Evolutionary conservation across 2,888 invertebrate species (phyloP).

Genomic region (Polymixis flavicincta): DNA sequence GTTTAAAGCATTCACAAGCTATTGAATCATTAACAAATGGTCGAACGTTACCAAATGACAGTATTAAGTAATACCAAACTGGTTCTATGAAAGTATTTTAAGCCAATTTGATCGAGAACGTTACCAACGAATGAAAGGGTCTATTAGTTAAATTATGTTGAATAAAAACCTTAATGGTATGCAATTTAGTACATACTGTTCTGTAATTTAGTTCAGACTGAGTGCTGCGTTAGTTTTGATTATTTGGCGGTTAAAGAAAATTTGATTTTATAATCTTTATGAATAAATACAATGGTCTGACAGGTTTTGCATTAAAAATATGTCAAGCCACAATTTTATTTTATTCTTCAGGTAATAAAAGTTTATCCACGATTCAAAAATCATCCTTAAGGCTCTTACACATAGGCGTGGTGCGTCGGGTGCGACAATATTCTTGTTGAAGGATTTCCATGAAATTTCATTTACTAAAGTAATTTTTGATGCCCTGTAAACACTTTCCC

Average conservation of each 20-base stretch:
- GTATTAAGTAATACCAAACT: conserved; percentile 26
- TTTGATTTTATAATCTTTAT: background rate
- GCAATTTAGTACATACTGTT: background rate
- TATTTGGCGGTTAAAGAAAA: background rate
- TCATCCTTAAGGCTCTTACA: too few species aligned
- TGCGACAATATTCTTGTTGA: too few species aligned
- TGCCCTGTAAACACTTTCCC: background rate
- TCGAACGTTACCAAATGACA: conserved; percentile 2
- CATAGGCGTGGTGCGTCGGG: too few species aligned
- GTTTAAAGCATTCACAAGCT: background rate
- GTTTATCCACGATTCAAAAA: background rate
- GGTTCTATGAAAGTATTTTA: conserved; percentile 5
- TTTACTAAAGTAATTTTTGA: background rate
- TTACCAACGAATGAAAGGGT: background rate
- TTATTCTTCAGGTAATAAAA: background rate
- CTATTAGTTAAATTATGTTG: too few species aligned
- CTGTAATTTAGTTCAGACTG: background rate
- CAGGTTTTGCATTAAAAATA: background rate
- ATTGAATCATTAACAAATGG: background rate
- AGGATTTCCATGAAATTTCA: too few species aligned
- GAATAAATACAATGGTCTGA: background rate
- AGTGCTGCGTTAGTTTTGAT: background rate
- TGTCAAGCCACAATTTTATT: background rate
- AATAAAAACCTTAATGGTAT: background rate
- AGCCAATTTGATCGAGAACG: conserved; percentile 3